Percentiles rank a stretch among this genome's conserved stretches.
Conservation (phyloP, 1,140 invertebrate species). For the Drosophila setifemur region DNA sequence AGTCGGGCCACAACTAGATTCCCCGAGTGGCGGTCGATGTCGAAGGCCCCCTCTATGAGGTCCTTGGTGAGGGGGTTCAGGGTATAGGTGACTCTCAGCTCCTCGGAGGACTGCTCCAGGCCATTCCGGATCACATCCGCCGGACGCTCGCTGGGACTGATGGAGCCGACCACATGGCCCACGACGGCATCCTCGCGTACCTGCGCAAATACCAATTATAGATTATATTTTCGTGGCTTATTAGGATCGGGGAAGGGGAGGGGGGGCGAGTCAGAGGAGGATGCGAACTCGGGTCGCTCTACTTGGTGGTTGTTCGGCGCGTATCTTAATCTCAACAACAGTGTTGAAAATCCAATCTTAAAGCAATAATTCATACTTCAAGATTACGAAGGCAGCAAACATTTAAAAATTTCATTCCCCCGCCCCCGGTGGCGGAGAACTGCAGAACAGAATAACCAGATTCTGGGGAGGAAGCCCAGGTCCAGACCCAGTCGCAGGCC, state of each 20-base stretch:
- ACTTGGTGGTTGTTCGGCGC: constrained; percentile 52
- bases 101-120: constrained; percentile 54
- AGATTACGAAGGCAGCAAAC: constrained; percentile 80
- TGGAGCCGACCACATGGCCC: constrained; percentile 90
- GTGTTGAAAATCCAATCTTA: constrained; percentile 82
- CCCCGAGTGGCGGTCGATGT: constrained; percentile 92
- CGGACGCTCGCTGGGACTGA: constrained; percentile 88
- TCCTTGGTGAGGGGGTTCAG: constrained; percentile 88
- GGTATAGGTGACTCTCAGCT: constrained; percentile 91
- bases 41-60: constrained; percentile 89
- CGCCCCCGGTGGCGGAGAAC: neutral
- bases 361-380: constrained; percentile 82
- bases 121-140: constrained; percentile 83
- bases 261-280: neutral
- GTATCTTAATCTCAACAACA: constrained; percentile 80
- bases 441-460: constrained; percentile 14
- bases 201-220: constrained; percentile 83
- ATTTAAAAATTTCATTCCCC: constrained; percentile 75
- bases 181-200: constrained; percentile 90
- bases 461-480: constrained; percentile 15
- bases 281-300: constrained; percentile 21
- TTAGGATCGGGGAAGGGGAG: constrained; percentile 13
- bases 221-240: constrained; percentile 63
- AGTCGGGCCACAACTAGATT: constrained; percentile 92
- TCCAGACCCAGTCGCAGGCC: constrained; percentile 18